These are phyloP conservation scores for Gymnocheta viridis DNA, from an alignment of 2,888 invertebrate species.

Conservation along the genomic window DNA sequence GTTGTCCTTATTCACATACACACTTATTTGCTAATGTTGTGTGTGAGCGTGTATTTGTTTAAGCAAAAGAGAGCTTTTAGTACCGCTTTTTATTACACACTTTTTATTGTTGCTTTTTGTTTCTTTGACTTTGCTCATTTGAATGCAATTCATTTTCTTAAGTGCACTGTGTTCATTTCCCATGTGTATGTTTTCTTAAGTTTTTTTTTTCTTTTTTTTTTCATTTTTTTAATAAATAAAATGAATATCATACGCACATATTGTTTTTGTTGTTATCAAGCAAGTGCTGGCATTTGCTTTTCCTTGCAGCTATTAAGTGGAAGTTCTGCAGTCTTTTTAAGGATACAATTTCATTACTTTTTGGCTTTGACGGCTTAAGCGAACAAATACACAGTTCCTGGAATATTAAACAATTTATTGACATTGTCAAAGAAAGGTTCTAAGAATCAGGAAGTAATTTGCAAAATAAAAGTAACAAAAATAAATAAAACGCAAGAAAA, in stretches of 20 bases:
- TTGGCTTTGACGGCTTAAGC: neutral
- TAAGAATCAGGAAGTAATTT: neutral
- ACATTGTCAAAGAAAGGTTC: neutral
- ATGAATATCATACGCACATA: neutral
- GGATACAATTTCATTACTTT: constrained; percentile 5
- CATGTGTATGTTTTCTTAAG: constrained; percentile 6
- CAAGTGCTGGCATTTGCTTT: neutral
- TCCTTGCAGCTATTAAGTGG: neutral
- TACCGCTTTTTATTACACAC: constrained; percentile 4
- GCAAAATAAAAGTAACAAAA: no score
- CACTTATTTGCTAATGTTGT: no score
- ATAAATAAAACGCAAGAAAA: no score
- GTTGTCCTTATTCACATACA: constrained; percentile 11
- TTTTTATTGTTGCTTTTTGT: constrained; percentile 22
- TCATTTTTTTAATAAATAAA: constrained; percentile 30
- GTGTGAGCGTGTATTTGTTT: constrained; percentile 1
- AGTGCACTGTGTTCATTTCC: constrained; percentile 78
- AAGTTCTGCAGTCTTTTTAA: constrained; percentile 13
- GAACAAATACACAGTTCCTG: neutral
- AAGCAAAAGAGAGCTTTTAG: constrained; percentile 12
- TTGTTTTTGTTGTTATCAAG: neutral
- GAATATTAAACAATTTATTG: constrained; percentile 10
- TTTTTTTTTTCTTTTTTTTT: neutral
- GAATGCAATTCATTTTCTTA: constrained; percentile 80
- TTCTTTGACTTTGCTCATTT: constrained; percentile 74